Base-by-base conservation (phyloP, 2,113 vertebrate genomes). In the Epinephelus cyanopodus region DNA sequence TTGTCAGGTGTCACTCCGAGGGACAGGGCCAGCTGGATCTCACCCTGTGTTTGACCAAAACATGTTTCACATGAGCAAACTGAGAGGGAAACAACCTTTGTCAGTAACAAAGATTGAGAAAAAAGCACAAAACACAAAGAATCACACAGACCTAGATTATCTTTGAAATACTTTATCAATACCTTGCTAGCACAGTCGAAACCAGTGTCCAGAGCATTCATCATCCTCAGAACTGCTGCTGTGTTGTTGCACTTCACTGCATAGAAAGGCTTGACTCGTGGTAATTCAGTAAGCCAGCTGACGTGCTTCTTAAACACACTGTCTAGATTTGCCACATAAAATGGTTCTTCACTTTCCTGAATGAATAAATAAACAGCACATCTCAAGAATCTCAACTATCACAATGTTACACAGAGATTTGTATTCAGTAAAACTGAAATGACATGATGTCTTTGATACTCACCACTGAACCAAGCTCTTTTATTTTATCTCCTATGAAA, bases 161-260 rank as follows among this genome's bases (percentile, higher is more conserved):
- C 13, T 21, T 25, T 65, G 6, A 52, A 52, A 33, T 14, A 14
- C 66, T 50, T 25, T 6, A 48, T 29, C 27, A 0, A 14, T 83
- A 98, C 97, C 96, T 98, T 97, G 91, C 97, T 98, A 7, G 97
- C 97, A 0, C 97, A 99, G 85, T 98, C 97, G 70, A 98, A 98
- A 1, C 97, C 97, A 0, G 96, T 94, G 18, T 96, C 97, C 5
- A 97, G 80, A 58, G 95, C 75, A 27, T 95, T 96, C 0, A 98
- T 94, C 0, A 95, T 97, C 91, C 91, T 96, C 87, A 99, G 87
- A 4, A 98, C 88, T 56, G 96, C 93, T 88, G 67, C 96, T 86
- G 95, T 96, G 80, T 96, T 96, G 0, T 98, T 98, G 89, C 97
- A 98, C 81, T 98, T 98, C 23, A 97, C 96, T 0, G 97, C 97